Conservation (phyloP, 2,797 vertebrate species). For the Pogonophryne albipinna region DNA sequence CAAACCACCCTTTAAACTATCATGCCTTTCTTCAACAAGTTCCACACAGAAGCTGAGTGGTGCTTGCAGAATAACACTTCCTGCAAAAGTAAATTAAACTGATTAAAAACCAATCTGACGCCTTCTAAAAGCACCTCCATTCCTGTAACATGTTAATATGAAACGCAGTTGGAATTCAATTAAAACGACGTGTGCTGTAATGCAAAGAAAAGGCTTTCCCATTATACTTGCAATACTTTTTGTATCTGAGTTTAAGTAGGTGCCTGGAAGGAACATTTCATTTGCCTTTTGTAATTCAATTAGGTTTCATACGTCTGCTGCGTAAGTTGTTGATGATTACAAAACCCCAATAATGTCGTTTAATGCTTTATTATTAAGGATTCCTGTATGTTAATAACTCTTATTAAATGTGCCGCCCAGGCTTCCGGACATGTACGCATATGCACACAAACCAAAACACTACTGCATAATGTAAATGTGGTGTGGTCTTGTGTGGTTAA, state of each 20-base stretch:
- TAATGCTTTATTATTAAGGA: slow-evolving; percentile 67
- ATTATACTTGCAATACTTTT: slow-evolving; percentile 69
- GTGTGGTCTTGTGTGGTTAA: not conserved
- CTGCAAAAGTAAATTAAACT: slow-evolving; percentile 38
- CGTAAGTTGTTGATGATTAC: slow-evolving; percentile 74
- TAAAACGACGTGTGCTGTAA: slow-evolving; percentile 51
- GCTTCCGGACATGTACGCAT: not conserved
- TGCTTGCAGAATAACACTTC: slow-evolving; percentile 11
- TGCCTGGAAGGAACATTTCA: slow-evolving; percentile 75
- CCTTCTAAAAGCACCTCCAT: slow-evolving; percentile 17
- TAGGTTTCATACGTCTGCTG: slow-evolving; percentile 66
- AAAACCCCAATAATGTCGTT: slow-evolving; percentile 58
- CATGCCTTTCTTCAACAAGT: not conserved
- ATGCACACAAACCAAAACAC: not conserved
- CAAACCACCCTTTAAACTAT: not conserved
- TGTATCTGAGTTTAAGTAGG: slow-evolving; percentile 67
- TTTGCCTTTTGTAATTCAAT: slow-evolving; percentile 78
- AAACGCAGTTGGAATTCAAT: slow-evolving; percentile 66
- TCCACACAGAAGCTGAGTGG: slow-evolving; percentile 4
- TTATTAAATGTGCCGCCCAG: not conserved
- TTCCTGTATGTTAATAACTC: slow-evolving; percentile 55
- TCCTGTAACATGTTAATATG: slow-evolving; percentile 56
- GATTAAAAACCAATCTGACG: slow-evolving; percentile 50
- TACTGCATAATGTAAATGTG: not conserved
- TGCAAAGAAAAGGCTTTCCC: slow-evolving; percentile 55